These are phyloP conservation scores for Germaria angustata DNA, from an alignment of 2,888 invertebrate species.

Conservation along the genomic window DNA sequence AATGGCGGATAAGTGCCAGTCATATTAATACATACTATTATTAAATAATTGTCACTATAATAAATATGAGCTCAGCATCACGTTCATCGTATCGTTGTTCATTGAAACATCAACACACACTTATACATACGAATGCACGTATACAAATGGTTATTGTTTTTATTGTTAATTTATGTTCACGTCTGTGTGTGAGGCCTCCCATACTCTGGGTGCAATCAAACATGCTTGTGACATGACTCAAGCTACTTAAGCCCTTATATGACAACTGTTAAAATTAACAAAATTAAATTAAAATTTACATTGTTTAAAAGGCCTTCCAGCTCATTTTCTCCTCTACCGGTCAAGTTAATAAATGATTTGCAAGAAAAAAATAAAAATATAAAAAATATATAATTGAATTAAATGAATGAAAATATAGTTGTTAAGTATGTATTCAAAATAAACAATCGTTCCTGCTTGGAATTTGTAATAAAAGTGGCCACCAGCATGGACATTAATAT, in stretches of 20 bases:
- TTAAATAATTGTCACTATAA: slow-evolving; percentile 65
- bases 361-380: background rate
- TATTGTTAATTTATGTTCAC: slow-evolving; percentile 26
- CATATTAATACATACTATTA: slow-evolving; percentile 59
- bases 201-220: background rate
- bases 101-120: background rate
- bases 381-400: slow-evolving; percentile 28
- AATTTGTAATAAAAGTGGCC: slow-evolving; percentile 15
- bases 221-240: slow-evolving; percentile 35
- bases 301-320: background rate
- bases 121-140: background rate
- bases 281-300: slow-evolving; percentile 59
- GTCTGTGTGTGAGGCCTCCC: background rate
- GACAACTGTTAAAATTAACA: slow-evolving; percentile 61
- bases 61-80: slow-evolving; percentile 54
- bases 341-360: background rate
- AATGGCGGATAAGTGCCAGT: slow-evolving; percentile 53
- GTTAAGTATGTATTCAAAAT: slow-evolving; percentile 2
- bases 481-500: background rate
- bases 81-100: background rate
- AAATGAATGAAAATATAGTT: slow-evolving; percentile 26
- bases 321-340: background rate
- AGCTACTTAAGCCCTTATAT: slow-evolving; percentile 62
- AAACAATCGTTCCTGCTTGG: background rate
- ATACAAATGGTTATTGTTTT: slow-evolving; percentile 41